phyloP scores from a whole-genome alignment of 1,140 invertebrate genomes.

The Lordiphosa clarofinis region DNA sequence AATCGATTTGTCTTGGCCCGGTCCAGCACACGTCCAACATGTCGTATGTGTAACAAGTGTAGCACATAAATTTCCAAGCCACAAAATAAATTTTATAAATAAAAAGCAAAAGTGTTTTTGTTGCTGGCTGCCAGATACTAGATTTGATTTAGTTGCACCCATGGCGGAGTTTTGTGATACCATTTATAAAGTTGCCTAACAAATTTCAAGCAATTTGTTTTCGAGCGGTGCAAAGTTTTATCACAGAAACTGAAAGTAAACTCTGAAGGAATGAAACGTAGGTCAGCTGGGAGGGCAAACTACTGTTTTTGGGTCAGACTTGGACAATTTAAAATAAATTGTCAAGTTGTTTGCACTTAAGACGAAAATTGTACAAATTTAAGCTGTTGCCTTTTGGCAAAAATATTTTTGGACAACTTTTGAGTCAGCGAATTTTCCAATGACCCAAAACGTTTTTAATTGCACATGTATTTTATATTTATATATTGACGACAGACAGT shows the following conservation, averaged over 20 bases:
- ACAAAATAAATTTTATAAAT: constrained; percentile 12
- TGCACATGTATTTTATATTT: not conserved
- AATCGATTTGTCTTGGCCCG: constrained; percentile 65
- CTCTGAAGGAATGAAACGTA: constrained; percentile 3
- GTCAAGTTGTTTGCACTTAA: not conserved
- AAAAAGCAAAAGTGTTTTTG: constrained; percentile 5
- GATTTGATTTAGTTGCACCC: constrained; percentile 7
- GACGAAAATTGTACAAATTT: constrained; percentile 5
- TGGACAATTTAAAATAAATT: not conserved
- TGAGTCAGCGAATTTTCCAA: constrained; percentile 3
- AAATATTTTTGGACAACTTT: not conserved
- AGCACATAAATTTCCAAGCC: constrained; percentile 59
- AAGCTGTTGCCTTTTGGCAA: constrained; percentile 5
- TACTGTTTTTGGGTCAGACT: no score
- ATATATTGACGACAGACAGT: constrained; percentile 1
- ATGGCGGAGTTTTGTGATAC: not conserved
- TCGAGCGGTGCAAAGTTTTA: constrained; percentile 7
- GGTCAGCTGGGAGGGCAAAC: not conserved
- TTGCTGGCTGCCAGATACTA: constrained; percentile 6
- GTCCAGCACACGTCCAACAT: constrained; percentile 43
- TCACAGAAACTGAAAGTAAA: constrained; percentile 12
- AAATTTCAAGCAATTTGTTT: constrained; percentile 14
- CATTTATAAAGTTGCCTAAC: constrained; percentile 15
- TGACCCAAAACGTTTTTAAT: constrained; percentile 4
- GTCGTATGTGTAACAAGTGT: constrained; percentile 69